Percentiles rank a stretch among this genome's conserved stretches.
Evolutionary conservation across 2,888 invertebrate species (phyloP).

Genomic region (Apodemia duryi): DNA sequence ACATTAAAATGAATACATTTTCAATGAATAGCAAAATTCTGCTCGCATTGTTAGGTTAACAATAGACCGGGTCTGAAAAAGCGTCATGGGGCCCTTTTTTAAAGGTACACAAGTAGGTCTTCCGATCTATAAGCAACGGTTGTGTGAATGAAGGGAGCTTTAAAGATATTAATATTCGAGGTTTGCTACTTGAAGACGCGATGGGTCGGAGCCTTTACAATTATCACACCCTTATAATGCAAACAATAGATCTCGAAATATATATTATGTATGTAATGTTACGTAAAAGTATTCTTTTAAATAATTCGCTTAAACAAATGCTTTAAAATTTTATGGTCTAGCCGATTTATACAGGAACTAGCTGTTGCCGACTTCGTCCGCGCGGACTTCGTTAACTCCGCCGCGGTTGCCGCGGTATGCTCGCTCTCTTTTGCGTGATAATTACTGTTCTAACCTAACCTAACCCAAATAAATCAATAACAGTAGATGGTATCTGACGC

Average conservation of each 20-base stretch:
- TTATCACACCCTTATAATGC: slow-evolving; percentile 6
- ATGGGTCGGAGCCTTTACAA: slow-evolving; percentile 4
- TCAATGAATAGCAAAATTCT: slow-evolving; percentile 49
- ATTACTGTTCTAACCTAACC: too few species aligned
- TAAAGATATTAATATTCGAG: slow-evolving; percentile 41
- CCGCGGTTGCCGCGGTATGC: too few species aligned
- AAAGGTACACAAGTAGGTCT: slow-evolving; percentile 26
- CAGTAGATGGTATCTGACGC: too few species aligned
- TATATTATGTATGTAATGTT: not conserved
- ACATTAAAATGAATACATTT: slow-evolving; percentile 42
- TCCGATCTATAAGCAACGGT: slow-evolving; percentile 6
- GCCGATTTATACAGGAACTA: too few species aligned
- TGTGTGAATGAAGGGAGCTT: slow-evolving; percentile 34
- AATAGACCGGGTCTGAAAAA: slow-evolving; percentile 43
- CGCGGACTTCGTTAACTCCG: too few species aligned
- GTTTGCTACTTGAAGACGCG: slow-evolving; percentile 22
- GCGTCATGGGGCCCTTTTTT: slow-evolving; percentile 38
- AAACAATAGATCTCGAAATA: not conserved
- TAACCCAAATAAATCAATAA: too few species aligned
- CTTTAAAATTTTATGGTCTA: too few species aligned
- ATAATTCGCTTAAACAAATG: too few species aligned
- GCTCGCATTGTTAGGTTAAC: slow-evolving; percentile 49
- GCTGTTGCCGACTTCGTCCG: too few species aligned
- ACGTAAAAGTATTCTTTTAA: not conserved
- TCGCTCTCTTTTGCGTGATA: too few species aligned